Evolutionary conservation across 2,113 vertebrate species (phyloP), one percentile per base, ranked within the genome.

Genomic region (Ptychochromis oligacanthus): DNA sequence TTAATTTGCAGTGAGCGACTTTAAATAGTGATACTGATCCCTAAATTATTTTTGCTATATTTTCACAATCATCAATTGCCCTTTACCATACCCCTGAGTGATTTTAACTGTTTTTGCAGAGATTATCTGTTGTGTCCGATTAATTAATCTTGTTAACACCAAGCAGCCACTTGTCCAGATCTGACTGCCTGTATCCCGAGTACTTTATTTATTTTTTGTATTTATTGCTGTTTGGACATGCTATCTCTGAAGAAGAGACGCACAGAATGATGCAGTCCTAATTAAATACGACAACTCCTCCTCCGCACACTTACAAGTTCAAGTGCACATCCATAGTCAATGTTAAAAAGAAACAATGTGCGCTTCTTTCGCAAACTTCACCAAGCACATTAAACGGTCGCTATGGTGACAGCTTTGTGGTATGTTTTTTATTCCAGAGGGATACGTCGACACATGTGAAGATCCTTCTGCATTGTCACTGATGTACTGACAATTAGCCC

Each of bases 321-420:
- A 67, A 18, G 65, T 40, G 11, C 67, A 52, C 72, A 56, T 13
- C 38, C 56, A 72, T 38, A n/a, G 18, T 52, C 22, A 34, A 40
- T 67, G 86, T 79, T 85, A 43, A 86, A 83, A 91, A 91, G 43
- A 91, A 26, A 74, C 77, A 86, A 78, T 17, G 80, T 64, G 34
- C 79, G 61, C 80, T 55, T 89, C 40, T 89, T 78, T 57, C 52
- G 38, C 58, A 59, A 81, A 85, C 82, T 64, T 77, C 8, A 31
- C 70, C 34, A 72, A 13, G 46, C 65, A 76, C 43, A 57, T 72
- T 28, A 85, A 77, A 80, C 5, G 14, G 80, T 95, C 81, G 49
- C 91, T 67, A 92, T 94, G 88, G 92, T 59, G 92, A 93, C 91
- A 18, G 76, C 34, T 77, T 56, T 77, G 56, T 5, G 7, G 43